phyloP scores from a whole-genome alignment of 2,113 vertebrate genomes.

The Acanthisitta chloris region DNA sequence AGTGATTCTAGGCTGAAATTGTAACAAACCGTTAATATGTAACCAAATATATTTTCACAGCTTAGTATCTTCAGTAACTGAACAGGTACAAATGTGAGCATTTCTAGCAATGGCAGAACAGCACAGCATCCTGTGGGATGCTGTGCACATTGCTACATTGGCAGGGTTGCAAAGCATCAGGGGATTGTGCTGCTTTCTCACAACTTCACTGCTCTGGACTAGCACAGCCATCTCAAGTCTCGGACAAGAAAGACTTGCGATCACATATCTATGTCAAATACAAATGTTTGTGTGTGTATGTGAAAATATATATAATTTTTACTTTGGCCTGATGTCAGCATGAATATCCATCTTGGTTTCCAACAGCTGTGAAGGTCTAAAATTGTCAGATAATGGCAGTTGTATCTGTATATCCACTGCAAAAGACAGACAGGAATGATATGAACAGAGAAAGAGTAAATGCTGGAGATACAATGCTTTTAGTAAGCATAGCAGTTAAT shows the following conservation, averaged over 20 bases:
- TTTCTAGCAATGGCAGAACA: background rate
- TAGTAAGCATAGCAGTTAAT: background rate
- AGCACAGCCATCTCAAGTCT: background rate
- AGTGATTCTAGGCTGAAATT: background rate
- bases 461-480: background rate
- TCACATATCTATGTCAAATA: background rate
- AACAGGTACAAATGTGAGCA: background rate
- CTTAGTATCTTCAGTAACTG: background rate
- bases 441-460: background rate
- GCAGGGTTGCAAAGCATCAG: background rate
- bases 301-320: background rate
- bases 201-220: background rate
- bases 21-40: rapidly evolving
- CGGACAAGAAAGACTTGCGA: background rate
- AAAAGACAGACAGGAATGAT: constrained; percentile 5
- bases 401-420: constrained; percentile 48
- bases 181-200: background rate
- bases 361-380: constrained; percentile 35
- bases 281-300: background rate
- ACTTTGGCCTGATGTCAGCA: constrained; percentile 61
- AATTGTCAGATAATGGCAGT: background rate
- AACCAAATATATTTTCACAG: background rate
- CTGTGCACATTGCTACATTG: background rate
- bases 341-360: constrained; percentile 24
- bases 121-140: background rate